Base-by-base conservation (phyloP, 2,888 invertebrate species). In the Blastobasis lacticolella region DNA sequence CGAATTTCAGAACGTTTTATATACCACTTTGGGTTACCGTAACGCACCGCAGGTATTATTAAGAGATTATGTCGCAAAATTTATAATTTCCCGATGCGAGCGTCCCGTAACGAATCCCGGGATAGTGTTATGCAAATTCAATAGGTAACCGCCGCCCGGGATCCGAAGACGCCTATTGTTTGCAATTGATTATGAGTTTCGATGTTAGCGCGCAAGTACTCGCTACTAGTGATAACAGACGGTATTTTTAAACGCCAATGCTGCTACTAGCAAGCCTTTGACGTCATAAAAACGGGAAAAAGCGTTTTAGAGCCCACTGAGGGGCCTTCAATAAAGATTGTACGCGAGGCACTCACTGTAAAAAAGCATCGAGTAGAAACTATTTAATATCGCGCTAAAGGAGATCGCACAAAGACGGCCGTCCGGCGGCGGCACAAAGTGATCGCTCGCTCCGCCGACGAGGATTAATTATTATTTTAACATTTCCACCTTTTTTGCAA, bases 401-500 rank as follows among this genome's bases (percentile, higher is more conserved):
- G 74, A 71, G 66, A 70, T 63, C 69, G 69, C 71, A 78, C 81
- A 85, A 83, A 78, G 81, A 73, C 64, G 60, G 66, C 73, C 73
- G 65, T 75, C 23, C 23, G 74, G 75, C 75, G 79, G 79, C 72
- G 76, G 67, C 68, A 79, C 81, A 82, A 82, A 82, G 83, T 71
- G 69, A 77, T 75, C 69, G 44, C 49, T 50, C 50, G 48, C 56
- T 54, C 49, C 54, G 48, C 62, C 54, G 63, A 67, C 71, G 71
- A 79, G 85, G 87, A 88, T 88, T 88, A 88, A 87, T 88, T 87
- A 88, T 88, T 86, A 88, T 87, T 88, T 87, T 86, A 87, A 81
- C 80, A 74, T 87, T 81, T 81, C 75, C 75, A 69, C 73, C 73
- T 85, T 87, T 88, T 87, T 88, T 86, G 76, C 78, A 66, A 78